Percentiles rank a stretch among this genome's conserved stretches.
phyloP scores from a whole-genome alignment of 2,888 invertebrate genomes.

The Metallyticus violacea region DNA sequence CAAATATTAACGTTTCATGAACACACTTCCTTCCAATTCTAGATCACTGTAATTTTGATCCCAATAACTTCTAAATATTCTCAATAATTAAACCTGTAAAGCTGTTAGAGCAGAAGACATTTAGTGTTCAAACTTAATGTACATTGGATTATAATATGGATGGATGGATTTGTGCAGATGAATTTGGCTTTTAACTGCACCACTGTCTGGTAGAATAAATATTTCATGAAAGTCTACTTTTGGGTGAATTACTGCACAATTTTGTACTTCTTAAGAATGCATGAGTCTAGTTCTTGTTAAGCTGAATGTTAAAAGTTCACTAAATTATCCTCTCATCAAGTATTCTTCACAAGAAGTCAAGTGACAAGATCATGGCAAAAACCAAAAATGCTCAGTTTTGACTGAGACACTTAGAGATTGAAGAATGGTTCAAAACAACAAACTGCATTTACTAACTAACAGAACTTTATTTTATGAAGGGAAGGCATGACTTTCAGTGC shows the following conservation, averaged over 20 bases:
- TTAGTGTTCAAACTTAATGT: background rate
- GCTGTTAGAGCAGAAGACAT: background rate
- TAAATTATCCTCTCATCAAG: background rate
- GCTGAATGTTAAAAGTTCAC: background rate
- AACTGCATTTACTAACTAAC: background rate
- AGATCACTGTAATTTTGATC: background rate
- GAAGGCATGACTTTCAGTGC: background rate
- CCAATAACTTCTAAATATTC: background rate
- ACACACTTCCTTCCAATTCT: background rate
- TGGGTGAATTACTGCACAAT: background rate
- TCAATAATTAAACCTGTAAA: background rate
- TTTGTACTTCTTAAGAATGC: background rate
- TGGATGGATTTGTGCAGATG: background rate
- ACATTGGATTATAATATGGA: background rate
- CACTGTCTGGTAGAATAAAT: background rate
- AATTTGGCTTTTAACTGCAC: background rate
- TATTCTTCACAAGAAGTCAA: background rate
- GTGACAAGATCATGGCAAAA: background rate
- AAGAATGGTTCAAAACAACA: background rate
- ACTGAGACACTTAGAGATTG: background rate
- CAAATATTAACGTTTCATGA: background rate
- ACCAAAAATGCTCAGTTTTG: background rate
- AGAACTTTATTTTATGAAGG: background rate
- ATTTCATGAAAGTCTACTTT: background rate
- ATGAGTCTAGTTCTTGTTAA: background rate